These are phyloP conservation scores for Chrysolina oricalcia DNA, from an alignment of 2,888 invertebrate genomes.

Conservation along the genomic window DNA sequence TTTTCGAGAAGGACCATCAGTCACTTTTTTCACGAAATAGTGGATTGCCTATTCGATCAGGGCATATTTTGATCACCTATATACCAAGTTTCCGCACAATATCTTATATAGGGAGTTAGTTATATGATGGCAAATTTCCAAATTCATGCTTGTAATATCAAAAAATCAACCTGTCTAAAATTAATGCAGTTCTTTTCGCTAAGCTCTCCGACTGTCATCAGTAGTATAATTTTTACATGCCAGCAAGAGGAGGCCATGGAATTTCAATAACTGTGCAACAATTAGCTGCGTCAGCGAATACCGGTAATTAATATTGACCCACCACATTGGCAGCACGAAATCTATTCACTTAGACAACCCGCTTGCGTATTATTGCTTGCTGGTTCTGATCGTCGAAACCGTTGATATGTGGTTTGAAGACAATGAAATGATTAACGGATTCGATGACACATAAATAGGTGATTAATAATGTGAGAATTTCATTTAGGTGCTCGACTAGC, in stretches of 20 bases:
- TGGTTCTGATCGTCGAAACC: not conserved
- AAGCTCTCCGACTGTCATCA: no score
- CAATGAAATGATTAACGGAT: constrained; percentile 33
- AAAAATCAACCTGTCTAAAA: no score
- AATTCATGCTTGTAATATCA: no score
- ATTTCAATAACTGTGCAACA: constrained; percentile 1
- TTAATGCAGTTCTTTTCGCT: no score
- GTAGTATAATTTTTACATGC: no score
- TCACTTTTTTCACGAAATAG: no score
- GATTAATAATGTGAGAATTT: constrained; percentile 23
- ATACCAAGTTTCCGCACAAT: no score
- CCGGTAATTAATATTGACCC: not conserved
- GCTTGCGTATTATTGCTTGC: constrained; percentile 24
- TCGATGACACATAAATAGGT: constrained; percentile 7
- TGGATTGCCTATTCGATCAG: no score
- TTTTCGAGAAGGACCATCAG: no score
- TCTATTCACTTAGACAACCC: constrained; percentile 11
- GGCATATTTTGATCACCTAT: no score
- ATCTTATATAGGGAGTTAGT: no score
- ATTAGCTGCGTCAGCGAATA: not conserved
- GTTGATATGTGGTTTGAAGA: constrained; percentile 31
- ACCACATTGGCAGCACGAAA: not conserved
- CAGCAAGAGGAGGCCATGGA: not conserved
- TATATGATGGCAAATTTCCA: no score
- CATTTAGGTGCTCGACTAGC: constrained; percentile 2